phyloP scores from a whole-genome alignment of 2,113 vertebrate genomes.

The Tympanuchus pallidicinctus region DNA sequence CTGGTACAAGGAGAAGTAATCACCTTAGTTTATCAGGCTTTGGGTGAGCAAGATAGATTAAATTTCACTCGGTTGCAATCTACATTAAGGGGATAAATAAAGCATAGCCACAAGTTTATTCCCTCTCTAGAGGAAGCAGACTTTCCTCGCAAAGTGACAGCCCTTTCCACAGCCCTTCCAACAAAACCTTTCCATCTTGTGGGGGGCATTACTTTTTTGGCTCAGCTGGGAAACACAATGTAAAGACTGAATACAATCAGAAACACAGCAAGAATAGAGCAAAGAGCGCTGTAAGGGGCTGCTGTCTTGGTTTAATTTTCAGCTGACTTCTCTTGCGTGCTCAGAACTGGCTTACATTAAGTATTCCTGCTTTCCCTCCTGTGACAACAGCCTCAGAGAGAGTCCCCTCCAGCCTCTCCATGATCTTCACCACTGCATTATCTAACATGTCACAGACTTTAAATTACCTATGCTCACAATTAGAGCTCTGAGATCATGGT shows the following conservation, averaged over 20 bases:
- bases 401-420: fast-evolving
- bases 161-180: neutral
- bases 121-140: neutral
- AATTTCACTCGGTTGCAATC: neutral
- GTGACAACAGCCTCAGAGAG: neutral
- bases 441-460: neutral
- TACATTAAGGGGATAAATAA: neutral
- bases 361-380: neutral
- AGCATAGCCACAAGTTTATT: neutral
- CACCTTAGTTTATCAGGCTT: neutral
- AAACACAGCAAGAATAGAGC: neutral
- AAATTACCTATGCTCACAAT: neutral
- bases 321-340: neutral
- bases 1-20: neutral
- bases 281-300: too few species aligned
- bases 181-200: neutral
- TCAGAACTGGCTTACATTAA: neutral
- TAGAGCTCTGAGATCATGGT: neutral
- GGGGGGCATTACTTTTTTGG: neutral
- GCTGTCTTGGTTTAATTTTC: neutral
- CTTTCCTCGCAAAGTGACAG: neutral
- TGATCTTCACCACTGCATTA: neutral
- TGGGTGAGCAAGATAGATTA: neutral
- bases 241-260: neutral
- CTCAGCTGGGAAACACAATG: neutral